A percentile compares a stretch with the other conserved stretches of the same genome.
phyloP scores from a whole-genome alignment of 2,888 invertebrate genomes.

The Athripsodes cinereus region DNA sequence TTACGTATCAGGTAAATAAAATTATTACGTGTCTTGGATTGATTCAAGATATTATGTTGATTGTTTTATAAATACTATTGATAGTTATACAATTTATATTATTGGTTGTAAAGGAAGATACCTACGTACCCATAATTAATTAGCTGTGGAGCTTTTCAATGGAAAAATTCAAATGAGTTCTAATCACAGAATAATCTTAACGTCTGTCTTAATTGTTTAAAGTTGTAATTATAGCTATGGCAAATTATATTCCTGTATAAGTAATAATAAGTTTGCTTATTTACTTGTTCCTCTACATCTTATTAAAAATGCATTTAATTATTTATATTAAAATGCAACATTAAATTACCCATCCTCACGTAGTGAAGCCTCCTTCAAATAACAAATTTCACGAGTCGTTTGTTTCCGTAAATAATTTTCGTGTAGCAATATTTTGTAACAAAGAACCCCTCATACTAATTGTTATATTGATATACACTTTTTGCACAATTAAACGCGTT shows the following conservation, averaged over 20 bases:
- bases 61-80: too few relatives aligned
- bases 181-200: not conserved
- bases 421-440: not conserved
- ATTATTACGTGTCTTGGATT: too few relatives aligned
- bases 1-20: too few relatives aligned
- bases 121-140: too few relatives aligned
- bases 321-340: not conserved
- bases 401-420: not conserved
- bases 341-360: too few relatives aligned
- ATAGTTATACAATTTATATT: too few relatives aligned
- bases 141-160: not conserved
- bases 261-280: not conserved
- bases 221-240: not conserved
- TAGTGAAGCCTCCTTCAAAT: too few relatives aligned
- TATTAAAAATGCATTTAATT: not conserved
- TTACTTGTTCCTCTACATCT: not conserved
- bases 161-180: not conserved
- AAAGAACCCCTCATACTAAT: not conserved
- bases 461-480: constrained; percentile 1
- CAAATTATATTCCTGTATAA: not conserved
- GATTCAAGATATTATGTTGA: too few relatives aligned
- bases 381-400: not conserved
- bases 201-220: not conserved
- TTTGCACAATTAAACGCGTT: constrained; percentile 13
- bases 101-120: too few relatives aligned